Conservation (phyloP, 64 coral and sea anemone species). For the Dendronephthya gigantea region DNA sequence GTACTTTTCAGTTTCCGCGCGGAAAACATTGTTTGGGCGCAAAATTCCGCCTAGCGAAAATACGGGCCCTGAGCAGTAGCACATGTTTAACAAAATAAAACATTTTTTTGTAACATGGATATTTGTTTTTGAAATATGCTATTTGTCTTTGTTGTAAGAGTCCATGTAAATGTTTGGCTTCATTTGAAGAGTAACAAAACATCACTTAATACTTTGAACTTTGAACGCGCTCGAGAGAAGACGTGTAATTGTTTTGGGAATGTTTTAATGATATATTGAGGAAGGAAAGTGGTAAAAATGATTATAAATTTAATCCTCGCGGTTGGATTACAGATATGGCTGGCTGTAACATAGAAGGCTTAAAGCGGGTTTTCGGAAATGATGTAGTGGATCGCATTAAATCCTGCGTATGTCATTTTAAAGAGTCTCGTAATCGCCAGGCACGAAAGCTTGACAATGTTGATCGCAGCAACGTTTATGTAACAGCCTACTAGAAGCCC, state of each 20-base stretch:
- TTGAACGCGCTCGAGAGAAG: too few relatives aligned
- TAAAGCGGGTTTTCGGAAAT: slow-evolving; percentile 21
- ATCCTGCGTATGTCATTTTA: slow-evolving; percentile 38
- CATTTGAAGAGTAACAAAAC: too few relatives aligned
- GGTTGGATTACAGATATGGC: slow-evolving; percentile 52
- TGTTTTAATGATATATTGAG: slow-evolving; percentile 46
- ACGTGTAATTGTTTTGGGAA: slow-evolving; percentile 36
- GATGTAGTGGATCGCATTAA: slow-evolving; percentile 8
- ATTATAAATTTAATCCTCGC: slow-evolving; percentile 31
- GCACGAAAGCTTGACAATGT: slow-evolving; percentile 23
- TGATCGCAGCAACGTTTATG: slow-evolving; percentile 19
- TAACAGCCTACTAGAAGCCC: slow-evolving; percentile 16
- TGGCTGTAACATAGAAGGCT: slow-evolving; percentile 36
- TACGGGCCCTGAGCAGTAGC: too few relatives aligned
- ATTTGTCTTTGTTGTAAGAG: too few relatives aligned
- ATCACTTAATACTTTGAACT: too few relatives aligned
- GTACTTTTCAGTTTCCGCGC: too few relatives aligned
- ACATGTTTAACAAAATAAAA: too few relatives aligned
- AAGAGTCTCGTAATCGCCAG: slow-evolving; percentile 41
- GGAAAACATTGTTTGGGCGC: too few relatives aligned
- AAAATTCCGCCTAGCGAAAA: too few relatives aligned
- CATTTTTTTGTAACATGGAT: too few relatives aligned
- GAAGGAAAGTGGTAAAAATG: slow-evolving; percentile 32
- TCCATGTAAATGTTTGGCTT: too few relatives aligned
- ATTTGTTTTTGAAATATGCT: too few relatives aligned